phyloP scores from a whole-genome alignment of 2,888 invertebrate species.

The Eristalinus aeneus region DNA sequence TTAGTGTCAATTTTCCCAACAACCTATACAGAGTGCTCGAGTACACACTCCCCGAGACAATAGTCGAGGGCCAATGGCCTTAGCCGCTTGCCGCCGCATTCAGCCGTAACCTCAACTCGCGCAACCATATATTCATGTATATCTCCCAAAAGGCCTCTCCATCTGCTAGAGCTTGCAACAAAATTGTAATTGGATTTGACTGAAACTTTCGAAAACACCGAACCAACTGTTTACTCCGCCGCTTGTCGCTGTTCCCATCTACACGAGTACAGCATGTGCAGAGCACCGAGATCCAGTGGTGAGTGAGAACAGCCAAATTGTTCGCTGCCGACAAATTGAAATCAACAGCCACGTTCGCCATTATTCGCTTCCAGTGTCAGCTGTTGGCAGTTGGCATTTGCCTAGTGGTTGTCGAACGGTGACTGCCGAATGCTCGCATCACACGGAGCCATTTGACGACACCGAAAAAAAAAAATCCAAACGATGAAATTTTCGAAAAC shows the following conservation, averaged over 20 bases:
- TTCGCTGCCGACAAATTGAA: conserved; percentile 55
- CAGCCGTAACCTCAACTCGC: neutral
- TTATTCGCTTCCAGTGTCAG: neutral
- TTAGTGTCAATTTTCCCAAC: neutral
- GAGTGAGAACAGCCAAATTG: conserved; percentile 7
- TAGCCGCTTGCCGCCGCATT: neutral
- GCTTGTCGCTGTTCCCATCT: conserved; percentile 7
- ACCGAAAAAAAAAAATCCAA: conserved; percentile 15
- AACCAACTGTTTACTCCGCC: conserved; percentile 19
- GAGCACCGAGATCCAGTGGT: conserved; percentile 9
- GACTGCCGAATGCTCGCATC: neutral
- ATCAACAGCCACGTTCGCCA: conserved; percentile 49
- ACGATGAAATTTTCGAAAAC: conserved; percentile 55
- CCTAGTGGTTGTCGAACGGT: neutral
- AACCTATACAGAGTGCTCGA: neutral
- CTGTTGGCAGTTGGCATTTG: neutral
- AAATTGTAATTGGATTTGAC: conserved; percentile 62
- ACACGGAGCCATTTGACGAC: too few relatives aligned
- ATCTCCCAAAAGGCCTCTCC: neutral
- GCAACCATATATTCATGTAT: neutral
- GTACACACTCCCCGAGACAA: neutral
- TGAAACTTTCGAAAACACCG: conserved; percentile 40
- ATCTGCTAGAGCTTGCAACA: conserved; percentile 6
- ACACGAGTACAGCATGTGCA: neutral
- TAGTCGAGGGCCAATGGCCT: neutral